Conservation (phyloP, 2,888 invertebrate genomes). For the Argynnis bischoffii region DNA sequence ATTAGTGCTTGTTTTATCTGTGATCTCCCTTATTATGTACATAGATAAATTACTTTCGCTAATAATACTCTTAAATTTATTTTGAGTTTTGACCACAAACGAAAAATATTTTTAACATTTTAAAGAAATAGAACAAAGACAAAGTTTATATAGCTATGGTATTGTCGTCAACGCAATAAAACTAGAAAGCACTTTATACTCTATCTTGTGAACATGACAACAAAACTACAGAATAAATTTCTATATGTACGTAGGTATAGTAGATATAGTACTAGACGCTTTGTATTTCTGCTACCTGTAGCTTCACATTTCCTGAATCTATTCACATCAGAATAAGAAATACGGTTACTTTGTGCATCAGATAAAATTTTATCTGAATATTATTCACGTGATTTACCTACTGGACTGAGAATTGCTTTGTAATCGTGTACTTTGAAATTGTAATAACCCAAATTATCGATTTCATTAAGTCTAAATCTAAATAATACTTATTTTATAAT, state of each 20-base stretch:
- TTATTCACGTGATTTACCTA: constrained; percentile 37
- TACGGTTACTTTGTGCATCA: constrained; percentile 35
- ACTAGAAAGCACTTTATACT: constrained; percentile 15
- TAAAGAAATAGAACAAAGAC: no score
- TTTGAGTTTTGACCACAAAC: no score
- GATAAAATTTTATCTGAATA: constrained; percentile 41
- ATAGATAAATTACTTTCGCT: no score
- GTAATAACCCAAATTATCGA: no score
- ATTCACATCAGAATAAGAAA: constrained; percentile 34
- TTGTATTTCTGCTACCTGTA: constrained; percentile 35
- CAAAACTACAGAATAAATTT: constrained; percentile 25
- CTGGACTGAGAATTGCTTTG: constrained; percentile 12
- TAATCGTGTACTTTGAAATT: not conserved
- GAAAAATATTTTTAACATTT: no score
- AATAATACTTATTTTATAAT: no score
- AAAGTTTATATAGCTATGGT: constrained; percentile 31
- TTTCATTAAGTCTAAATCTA: no score
- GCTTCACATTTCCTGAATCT: constrained; percentile 36
- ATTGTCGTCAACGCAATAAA: constrained; percentile 7
- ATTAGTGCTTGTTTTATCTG: no score
- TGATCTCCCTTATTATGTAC: no score
- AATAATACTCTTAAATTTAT: no score
- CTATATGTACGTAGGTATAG: not conserved
- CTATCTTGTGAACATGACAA: constrained; percentile 24
- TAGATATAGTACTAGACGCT: constrained; percentile 22